phyloP scores from a whole-genome alignment of 1,140 invertebrate genomes.

The Bilobella aurantiaca region DNA sequence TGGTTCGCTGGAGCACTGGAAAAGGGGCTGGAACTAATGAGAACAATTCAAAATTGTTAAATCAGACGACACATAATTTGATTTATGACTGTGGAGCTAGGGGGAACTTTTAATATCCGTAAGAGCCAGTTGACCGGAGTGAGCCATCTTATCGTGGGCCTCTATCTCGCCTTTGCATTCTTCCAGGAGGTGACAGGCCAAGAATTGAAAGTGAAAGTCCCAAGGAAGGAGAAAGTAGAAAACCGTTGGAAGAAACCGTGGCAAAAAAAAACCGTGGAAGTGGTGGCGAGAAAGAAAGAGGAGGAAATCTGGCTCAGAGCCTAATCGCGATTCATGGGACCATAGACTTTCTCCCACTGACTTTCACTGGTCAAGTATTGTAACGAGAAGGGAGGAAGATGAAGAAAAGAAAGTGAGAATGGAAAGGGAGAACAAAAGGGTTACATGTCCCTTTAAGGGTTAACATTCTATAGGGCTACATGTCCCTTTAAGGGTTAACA shows the following conservation, averaged over 20 bases:
- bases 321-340: slow-evolving; percentile 25
- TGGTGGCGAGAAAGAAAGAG: not conserved
- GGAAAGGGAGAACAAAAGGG: slow-evolving; percentile 1
- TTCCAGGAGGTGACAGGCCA: slow-evolving; percentile 1
- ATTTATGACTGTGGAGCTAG: not conserved
- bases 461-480: too few species aligned
- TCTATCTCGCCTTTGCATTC: not conserved
- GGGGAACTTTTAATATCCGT: not conserved
- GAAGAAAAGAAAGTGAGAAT: too few species aligned
- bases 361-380: slow-evolving; percentile 4
- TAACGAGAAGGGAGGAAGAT: not conserved
- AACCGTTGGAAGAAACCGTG: not conserved
- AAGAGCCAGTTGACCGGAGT: not conserved
- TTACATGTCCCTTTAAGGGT: too few species aligned
- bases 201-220: slow-evolving; percentile 8
- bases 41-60: too few species aligned
- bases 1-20: not conserved
- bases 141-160: not conserved
- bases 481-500: too few species aligned
- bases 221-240: not conserved
- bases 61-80: too few species aligned
- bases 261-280: not conserved
- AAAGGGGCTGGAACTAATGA: not conserved
- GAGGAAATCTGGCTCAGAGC: slow-evolving; percentile 11
- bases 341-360: not conserved